Evolutionary conservation across 1,140 invertebrate species (phyloP), one percentile per base, ranked within the genome.

Genomic region (Brachionus rubens): DNA sequence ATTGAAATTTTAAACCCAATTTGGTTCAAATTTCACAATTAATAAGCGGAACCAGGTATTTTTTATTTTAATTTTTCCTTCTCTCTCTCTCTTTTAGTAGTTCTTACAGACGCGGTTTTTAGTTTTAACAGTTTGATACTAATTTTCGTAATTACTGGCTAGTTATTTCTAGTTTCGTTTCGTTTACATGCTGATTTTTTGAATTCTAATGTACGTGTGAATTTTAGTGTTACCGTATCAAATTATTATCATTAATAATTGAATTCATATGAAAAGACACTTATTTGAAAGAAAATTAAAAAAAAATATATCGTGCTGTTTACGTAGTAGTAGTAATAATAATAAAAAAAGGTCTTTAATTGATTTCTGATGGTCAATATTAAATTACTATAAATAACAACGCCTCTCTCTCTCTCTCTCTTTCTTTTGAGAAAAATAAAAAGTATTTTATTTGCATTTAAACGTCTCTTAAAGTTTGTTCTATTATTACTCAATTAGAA

Each of bases 291-390:
- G 21, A 43, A 43, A 12, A 43, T 12, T 10, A 43, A 43, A 43
- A 12, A 43, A 48, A 21, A 48, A 28, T 28, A 59, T 59, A 19
- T 59, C 54, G 33, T 59, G 54, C 54, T 33, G 54, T 36, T n/a
- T n/a, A n/a, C n/a, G n/a, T n/a, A n/a, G n/a, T n/a, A n/a, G n/a
- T n/a, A n/a, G n/a, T n/a, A n/a, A n/a, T n/a, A n/a, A n/a, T n/a
- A n/a, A n/a, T n/a, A n/a, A n/a, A n/a, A n/a, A n/a, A n/a, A n/a
- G 33, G 52, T 54, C 52, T 54, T 28, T 59, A 59, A 59, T 59
- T 59, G 54, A 59, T 59, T 59, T 36, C 54, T 26, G 30, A 59
- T 59, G 28, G 9, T 5, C 9, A 36, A 36, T 36, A 36, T 36
- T 36, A 36, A 33, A 59, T 59, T 59, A 59, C 54, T n/a, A 19